Evolutionary conservation across 1,140 invertebrate species (phyloP).

Genomic region (Vanessa tameamea): DNA sequence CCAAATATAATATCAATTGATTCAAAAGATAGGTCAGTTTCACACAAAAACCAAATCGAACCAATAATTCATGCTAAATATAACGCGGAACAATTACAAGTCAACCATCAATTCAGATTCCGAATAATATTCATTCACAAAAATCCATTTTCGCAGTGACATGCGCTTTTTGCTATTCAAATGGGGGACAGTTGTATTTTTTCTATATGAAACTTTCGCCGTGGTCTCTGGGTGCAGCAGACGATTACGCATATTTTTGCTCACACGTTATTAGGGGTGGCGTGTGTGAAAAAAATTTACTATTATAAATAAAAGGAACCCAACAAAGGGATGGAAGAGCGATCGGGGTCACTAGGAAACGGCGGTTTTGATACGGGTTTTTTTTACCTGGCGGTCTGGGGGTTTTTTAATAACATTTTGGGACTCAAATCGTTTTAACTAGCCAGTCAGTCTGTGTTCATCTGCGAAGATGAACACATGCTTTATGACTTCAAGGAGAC

Average conservation of each 20-base stretch:
- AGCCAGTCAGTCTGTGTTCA: slow-evolving; percentile 78
- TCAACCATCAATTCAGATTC: slow-evolving; percentile 75
- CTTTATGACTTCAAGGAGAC: slow-evolving; percentile 58
- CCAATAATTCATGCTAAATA: slow-evolving; percentile 80
- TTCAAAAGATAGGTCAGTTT: slow-evolving; percentile 32
- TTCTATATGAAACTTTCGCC: slow-evolving; percentile 62
- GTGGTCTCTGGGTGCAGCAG: slow-evolving; percentile 44
- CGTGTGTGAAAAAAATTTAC: slow-evolving; percentile 78
- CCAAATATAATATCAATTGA: neutral
- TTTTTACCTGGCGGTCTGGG: slow-evolving; percentile 74
- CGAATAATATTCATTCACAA: slow-evolving; percentile 76
- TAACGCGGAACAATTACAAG: slow-evolving; percentile 77
- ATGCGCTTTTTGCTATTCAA: slow-evolving; percentile 80
- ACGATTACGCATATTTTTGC: slow-evolving; percentile 78
- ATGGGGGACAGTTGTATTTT: slow-evolving; percentile 75
- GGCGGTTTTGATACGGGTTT: slow-evolving; percentile 78
- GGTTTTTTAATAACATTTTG: slow-evolving; percentile 70
- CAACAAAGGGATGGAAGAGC: slow-evolving; percentile 77
- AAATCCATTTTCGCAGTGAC: slow-evolving; percentile 75
- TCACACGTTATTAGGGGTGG: slow-evolving; percentile 77
- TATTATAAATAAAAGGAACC: slow-evolving; percentile 78
- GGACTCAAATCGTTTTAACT: slow-evolving; percentile 63
- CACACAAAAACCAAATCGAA: slow-evolving; percentile 66
- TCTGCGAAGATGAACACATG: slow-evolving; percentile 79
- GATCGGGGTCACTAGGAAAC: slow-evolving; percentile 80